Evolutionary conservation across 2,888 invertebrate species (phyloP).

Genomic region (Falcaria lacertinaria): DNA sequence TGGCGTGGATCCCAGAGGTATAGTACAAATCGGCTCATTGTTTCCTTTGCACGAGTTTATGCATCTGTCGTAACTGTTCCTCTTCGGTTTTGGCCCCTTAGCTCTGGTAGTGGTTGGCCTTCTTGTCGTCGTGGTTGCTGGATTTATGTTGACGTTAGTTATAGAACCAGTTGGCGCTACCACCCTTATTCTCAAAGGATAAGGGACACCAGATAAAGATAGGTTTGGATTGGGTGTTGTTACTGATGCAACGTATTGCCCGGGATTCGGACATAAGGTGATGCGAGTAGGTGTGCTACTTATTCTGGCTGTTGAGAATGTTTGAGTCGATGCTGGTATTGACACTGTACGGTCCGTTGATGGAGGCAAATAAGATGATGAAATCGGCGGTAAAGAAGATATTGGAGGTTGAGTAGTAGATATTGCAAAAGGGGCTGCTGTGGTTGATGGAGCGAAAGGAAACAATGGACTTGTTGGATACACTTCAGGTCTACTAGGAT

Average conservation of each 20-base stretch:
- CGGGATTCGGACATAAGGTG: background rate
- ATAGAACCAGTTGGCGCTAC: slow-evolving; percentile 53
- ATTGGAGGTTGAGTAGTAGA: slow-evolving; percentile 7
- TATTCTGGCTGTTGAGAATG: background rate
- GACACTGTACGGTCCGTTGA: background rate
- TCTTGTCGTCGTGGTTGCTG: slow-evolving; percentile 36
- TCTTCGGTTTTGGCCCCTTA: slow-evolving; percentile 36
- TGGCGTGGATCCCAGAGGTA: slow-evolving; percentile 43
- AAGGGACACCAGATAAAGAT: slow-evolving; percentile 5
- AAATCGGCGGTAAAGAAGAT: slow-evolving; percentile 13
- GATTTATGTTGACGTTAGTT: slow-evolving; percentile 55
- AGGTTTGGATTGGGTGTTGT: slow-evolving; percentile 11
- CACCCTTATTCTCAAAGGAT: slow-evolving; percentile 50
- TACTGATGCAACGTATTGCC: slow-evolving; percentile 5
- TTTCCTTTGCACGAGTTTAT: slow-evolving; percentile 50
- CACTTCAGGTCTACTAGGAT: background rate
- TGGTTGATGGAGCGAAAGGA: background rate
- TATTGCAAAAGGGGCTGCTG: slow-evolving; percentile 1
- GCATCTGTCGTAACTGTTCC: slow-evolving; percentile 58
- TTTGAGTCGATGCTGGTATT: background rate
- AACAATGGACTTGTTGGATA: background rate
- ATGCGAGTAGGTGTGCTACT: background rate
- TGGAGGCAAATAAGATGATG: slow-evolving; percentile 9
- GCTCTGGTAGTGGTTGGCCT: slow-evolving; percentile 28
- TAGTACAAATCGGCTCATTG: slow-evolving; percentile 58